These are phyloP conservation scores for Ceratina australensis DNA, from an alignment of 1,140 invertebrate genomes.

Conservation along the genomic window DNA sequence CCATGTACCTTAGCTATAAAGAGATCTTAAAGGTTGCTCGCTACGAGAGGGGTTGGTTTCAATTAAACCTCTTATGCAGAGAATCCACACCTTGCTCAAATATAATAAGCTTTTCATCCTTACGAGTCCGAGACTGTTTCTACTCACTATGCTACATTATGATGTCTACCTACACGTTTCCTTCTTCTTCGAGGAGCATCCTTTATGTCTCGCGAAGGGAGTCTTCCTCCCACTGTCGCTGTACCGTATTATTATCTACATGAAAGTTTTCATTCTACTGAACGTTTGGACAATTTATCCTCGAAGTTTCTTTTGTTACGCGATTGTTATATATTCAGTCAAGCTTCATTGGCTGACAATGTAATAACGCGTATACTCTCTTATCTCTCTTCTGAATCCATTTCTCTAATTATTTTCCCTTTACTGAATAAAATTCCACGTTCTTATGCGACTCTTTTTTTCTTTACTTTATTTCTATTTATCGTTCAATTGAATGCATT, in stretches of 20 bases:
- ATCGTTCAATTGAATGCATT: slow-evolving; percentile 4
- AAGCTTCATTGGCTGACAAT: too few species aligned
- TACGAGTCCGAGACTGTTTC: slow-evolving; percentile 27
- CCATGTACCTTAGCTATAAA: slow-evolving; percentile 52
- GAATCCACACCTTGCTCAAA: slow-evolving; percentile 73
- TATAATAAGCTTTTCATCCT: slow-evolving; percentile 68
- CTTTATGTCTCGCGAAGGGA: slow-evolving; percentile 1
- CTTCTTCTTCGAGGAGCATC: slow-evolving; percentile 9
- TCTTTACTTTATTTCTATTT: background rate
- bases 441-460: background rate
- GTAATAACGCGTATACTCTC: too few species aligned
- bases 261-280: too few species aligned
- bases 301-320: too few species aligned
- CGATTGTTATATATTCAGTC: too few species aligned
- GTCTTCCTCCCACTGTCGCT: background rate
- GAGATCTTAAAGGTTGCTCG: slow-evolving; percentile 65
- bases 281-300: too few species aligned
- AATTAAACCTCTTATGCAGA: slow-evolving; percentile 73
- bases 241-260: too few species aligned
- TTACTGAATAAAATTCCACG: too few species aligned
- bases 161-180: background rate
- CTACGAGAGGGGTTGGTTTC: slow-evolving; percentile 63
- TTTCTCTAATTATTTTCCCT: too few species aligned
- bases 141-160: slow-evolving; percentile 26
- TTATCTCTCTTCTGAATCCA: too few species aligned